These are phyloP conservation scores for Gasteruption jaculator DNA, from an alignment of 2,888 invertebrate species.

Conservation along the genomic window DNA sequence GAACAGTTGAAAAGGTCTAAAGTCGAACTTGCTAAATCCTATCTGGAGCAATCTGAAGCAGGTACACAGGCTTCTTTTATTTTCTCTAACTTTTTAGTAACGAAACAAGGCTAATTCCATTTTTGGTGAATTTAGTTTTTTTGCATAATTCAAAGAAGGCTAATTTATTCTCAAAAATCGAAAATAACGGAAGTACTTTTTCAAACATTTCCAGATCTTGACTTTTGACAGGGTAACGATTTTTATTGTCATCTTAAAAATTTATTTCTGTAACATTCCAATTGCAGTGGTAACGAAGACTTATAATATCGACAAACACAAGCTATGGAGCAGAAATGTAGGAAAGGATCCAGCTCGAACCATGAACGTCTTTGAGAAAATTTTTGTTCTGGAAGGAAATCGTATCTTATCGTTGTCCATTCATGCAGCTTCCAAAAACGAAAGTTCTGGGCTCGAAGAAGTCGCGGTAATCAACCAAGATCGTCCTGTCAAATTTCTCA, in stretches of 20 bases:
- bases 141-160: too few relatives aligned
- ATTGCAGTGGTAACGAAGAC: not conserved
- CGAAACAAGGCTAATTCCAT: too few relatives aligned
- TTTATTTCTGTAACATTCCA: too few relatives aligned
- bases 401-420: conserved; percentile 22
- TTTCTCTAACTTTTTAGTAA: not conserved
- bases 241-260: too few relatives aligned
- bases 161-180: too few relatives aligned
- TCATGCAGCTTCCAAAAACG: conserved; percentile 17
- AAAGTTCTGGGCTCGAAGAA: conserved; percentile 9
- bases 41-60: conserved; percentile 11
- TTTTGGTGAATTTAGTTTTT: too few relatives aligned
- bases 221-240: too few relatives aligned
- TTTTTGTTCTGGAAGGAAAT: conserved; percentile 26
- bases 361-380: conserved; percentile 22
- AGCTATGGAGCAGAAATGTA: conserved; percentile 18
- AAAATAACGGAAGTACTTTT: too few relatives aligned
- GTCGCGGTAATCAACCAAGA: conserved; percentile 11
- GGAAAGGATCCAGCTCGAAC: conserved; percentile 19
- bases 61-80: conserved; percentile 9
- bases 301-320: conserved; percentile 10
- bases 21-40: conserved; percentile 29
- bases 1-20: conserved; percentile 25
- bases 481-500: conserved; percentile 22
- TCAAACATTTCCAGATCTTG: too few relatives aligned